phyloP scores from a whole-genome alignment of 2,113 vertebrate genomes.

The Strix aluco region DNA sequence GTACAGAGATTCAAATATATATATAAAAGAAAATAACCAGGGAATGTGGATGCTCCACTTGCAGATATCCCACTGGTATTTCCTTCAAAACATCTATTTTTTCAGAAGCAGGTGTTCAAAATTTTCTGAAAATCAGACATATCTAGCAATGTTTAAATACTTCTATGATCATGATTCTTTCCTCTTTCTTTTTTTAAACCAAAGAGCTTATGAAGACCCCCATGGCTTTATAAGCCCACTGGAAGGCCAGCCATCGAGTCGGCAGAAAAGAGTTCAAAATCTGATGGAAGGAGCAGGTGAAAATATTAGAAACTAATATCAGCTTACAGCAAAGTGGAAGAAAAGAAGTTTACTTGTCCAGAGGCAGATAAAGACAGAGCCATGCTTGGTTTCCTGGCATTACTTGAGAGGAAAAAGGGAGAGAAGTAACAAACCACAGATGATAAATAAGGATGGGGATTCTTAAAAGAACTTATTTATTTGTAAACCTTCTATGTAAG shows the following conservation, averaged over 20 bases:
- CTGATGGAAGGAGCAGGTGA: background rate
- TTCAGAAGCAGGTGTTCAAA: background rate
- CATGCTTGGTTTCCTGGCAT: background rate
- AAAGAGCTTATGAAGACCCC: background rate
- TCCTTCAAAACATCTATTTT: background rate
- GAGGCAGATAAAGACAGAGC: background rate
- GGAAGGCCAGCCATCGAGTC: background rate
- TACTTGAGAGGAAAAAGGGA: background rate
- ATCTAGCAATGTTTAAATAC: background rate
- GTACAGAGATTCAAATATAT: background rate
- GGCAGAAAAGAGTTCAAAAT: background rate
- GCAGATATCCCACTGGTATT: background rate
- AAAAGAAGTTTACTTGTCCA: background rate
- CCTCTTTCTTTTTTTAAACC: background rate
- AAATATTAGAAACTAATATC: background rate
- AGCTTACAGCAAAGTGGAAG: background rate
- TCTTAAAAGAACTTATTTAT: conserved; percentile 1
- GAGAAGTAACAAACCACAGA: background rate
- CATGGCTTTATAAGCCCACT: background rate
- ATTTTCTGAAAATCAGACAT: background rate
- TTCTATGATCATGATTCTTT: background rate
- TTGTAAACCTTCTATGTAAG: conserved; percentile 11
- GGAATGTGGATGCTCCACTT: background rate
- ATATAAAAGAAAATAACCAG: background rate
- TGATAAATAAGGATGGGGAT: background rate